Conservation (phyloP, 2,888 invertebrate species). For the Euzetes globulus region DNA sequence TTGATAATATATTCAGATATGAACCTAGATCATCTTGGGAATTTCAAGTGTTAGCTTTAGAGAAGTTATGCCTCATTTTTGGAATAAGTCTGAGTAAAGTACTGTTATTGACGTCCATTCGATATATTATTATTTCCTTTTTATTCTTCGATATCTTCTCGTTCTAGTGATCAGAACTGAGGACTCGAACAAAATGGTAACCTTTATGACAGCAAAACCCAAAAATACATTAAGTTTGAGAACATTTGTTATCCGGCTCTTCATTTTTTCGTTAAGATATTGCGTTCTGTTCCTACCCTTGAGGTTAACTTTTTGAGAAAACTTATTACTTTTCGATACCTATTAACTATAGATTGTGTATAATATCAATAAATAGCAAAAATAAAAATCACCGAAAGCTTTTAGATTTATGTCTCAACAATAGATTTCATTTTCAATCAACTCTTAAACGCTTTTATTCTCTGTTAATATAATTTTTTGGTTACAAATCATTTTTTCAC, state of each 20-base stretch:
- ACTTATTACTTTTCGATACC: background rate
- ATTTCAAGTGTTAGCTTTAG: no score
- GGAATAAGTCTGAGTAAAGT: no score
- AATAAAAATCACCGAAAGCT: no score
- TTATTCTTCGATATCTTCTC: background rate
- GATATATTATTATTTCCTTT: background rate
- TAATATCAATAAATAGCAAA: no score
- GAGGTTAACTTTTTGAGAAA: conserved; percentile 9
- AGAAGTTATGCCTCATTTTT: no score
- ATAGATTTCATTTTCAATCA: background rate
- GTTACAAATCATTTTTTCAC: background rate
- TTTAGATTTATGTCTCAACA: no score
- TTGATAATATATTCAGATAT: no score
- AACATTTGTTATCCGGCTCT: conserved; percentile 1
- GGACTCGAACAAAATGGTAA: background rate
- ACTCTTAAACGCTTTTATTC: background rate
- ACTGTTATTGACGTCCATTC: background rate
- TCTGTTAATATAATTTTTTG: background rate
- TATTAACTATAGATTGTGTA: background rate
- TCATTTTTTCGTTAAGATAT: background rate
- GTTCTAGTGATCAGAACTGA: background rate
- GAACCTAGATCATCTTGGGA: no score
- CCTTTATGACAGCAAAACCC: background rate
- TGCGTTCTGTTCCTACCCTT: background rate
- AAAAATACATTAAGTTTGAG: background rate